Percentiles rank a stretch among this genome's conserved stretches.
phyloP scores from a whole-genome alignment of 1,140 invertebrate genomes.

The Drosophila jambulina region DNA sequence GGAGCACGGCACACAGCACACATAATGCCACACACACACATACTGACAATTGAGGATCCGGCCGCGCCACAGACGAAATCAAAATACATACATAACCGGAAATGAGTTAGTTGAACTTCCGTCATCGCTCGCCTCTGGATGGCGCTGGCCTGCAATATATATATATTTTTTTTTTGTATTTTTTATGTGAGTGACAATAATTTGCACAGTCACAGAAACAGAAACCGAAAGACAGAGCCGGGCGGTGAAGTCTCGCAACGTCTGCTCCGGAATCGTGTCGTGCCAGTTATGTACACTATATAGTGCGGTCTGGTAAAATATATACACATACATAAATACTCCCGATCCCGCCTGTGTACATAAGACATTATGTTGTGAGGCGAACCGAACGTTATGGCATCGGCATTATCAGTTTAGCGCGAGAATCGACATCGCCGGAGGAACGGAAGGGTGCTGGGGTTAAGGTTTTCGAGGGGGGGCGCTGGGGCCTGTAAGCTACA shows the following conservation, averaged over 20 bases:
- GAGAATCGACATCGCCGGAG: constrained; percentile 5
- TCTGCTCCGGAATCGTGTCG: constrained; percentile 29
- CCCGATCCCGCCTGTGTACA: constrained; percentile 11
- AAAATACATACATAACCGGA: constrained; percentile 71
- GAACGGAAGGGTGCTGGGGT: constrained; percentile 9
- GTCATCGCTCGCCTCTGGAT: constrained; percentile 70
- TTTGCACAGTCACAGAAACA: constrained; percentile 75
- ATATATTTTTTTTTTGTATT: not conserved
- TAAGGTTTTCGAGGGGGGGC: constrained; percentile 34
- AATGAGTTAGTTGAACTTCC: constrained; percentile 85
- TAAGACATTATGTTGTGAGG: constrained; percentile 28
- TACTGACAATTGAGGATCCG: constrained; percentile 34
- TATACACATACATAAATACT: constrained; percentile 3
- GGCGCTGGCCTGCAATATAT: constrained; percentile 72
- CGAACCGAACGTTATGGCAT: constrained; percentile 29
- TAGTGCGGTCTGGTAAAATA: constrained; percentile 19
- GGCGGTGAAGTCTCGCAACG: constrained; percentile 17
- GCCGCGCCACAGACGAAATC: constrained; percentile 37
- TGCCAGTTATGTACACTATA: constrained; percentile 45
- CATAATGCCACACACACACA: constrained; percentile 23
- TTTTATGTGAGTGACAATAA: constrained; percentile 73
- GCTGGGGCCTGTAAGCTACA: constrained; percentile 8
- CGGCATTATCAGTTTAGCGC: constrained; percentile 30
- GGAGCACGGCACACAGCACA: constrained; percentile 40
- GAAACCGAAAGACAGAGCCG: constrained; percentile 24